These are phyloP conservation scores for Parelbella ahira DNA, from an alignment of 2,888 invertebrate genomes.

Conservation along the genomic window DNA sequence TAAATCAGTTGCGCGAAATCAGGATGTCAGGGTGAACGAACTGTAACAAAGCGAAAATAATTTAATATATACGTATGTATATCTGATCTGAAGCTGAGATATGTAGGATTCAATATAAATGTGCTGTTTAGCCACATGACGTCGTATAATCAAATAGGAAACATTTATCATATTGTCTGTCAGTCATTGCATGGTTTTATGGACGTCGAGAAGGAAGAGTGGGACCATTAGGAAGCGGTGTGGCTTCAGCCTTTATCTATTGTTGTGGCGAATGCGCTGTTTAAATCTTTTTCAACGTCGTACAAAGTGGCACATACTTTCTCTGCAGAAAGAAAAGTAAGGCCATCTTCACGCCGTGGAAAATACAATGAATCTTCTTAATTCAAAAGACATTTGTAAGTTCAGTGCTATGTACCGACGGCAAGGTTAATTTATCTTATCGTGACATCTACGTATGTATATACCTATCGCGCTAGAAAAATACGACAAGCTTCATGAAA, in stretches of 20 bases:
- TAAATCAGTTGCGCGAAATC: too few relatives aligned
- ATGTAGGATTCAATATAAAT: constrained; percentile 11
- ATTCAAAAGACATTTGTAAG: constrained; percentile 14
- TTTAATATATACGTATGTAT: too few relatives aligned
- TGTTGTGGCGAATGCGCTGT: constrained; percentile 51
- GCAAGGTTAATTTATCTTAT: too few relatives aligned
- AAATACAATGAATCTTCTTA: constrained; percentile 12
- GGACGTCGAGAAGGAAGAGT: constrained; percentile 18
- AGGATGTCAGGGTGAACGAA: too few relatives aligned
- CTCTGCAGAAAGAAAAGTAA: constrained; percentile 62
- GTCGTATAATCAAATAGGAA: constrained; percentile 28
- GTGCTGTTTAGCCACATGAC: constrained; percentile 29
- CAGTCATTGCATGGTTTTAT: constrained; percentile 20
- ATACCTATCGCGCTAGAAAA: too few relatives aligned
- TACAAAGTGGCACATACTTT: constrained; percentile 64
- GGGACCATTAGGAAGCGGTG: constrained; percentile 28
- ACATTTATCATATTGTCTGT: constrained; percentile 28
- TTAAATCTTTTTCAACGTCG: constrained; percentile 48
- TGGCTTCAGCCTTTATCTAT: constrained; percentile 38
- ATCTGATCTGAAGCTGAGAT: too few relatives aligned
- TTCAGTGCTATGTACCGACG: too few relatives aligned
- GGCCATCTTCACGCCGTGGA: constrained; percentile 14
- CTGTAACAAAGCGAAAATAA: too few relatives aligned
- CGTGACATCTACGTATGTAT: too few relatives aligned
- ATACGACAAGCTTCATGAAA: too few relatives aligned